phyloP scores from a whole-genome alignment of 2,113 vertebrate genomes.

The Pomatorhinus ruficollis region DNA sequence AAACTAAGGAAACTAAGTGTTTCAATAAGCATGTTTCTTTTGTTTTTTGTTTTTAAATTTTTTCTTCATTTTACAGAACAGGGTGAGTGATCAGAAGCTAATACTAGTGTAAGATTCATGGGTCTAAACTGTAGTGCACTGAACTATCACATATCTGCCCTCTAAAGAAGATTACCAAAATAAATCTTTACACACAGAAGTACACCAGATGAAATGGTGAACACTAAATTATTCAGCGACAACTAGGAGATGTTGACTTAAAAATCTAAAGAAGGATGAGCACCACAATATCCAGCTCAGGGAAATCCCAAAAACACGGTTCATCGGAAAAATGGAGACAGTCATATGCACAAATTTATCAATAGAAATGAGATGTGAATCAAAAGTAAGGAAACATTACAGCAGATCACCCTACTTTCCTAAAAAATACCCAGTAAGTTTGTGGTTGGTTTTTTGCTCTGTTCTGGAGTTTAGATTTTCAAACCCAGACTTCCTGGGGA shows the following conservation, averaged over 20 bases:
- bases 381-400: neutral
- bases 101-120: neutral
- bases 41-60: neutral
- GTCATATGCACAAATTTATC: neutral
- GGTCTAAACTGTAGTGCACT: neutral
- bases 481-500: neutral
- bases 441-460: neutral
- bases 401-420: neutral
- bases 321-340: neutral
- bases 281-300: rapidly evolving
- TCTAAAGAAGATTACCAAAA: neutral
- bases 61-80: neutral
- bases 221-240: neutral
- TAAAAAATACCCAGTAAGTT: neutral
- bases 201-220: neutral
- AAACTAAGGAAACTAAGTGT: neutral
- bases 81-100: neutral
- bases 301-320: neutral
- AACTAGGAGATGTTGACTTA: neutral
- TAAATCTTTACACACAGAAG: neutral
- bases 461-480: neutral
- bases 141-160: neutral
- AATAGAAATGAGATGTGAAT: neutral
- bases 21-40: neutral
- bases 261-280: neutral